phyloP scores from a whole-genome alignment of 2,113 vertebrate species.

The Epinephelus fuscoguttatus region DNA sequence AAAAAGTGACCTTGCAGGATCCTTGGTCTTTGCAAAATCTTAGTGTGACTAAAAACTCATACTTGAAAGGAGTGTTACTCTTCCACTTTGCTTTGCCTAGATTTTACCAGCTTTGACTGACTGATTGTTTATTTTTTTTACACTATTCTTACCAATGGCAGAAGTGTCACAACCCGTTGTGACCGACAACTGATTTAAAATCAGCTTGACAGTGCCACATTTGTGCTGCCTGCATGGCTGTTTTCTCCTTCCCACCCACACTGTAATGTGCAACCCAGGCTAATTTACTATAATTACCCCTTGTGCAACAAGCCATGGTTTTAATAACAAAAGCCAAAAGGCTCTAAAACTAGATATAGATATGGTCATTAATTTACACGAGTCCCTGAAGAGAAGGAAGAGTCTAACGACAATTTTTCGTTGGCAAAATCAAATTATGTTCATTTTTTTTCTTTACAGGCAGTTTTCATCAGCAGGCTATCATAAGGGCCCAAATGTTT shows the following conservation, averaged over 20 bases:
- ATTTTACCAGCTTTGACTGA: neutral
- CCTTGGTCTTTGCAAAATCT: too few species aligned
- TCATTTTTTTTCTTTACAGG: neutral
- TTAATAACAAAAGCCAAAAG: conserved; percentile 3
- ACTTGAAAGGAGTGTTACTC: neutral
- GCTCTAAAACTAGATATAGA: conserved; percentile 9
- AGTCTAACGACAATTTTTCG: neutral
- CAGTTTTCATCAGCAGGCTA: neutral
- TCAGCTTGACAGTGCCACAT: neutral
- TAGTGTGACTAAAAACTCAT: too few species aligned
- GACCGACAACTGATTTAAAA: conserved; percentile 12
- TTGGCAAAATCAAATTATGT: neutral
- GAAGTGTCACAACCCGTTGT: conserved; percentile 7
- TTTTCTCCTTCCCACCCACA: conserved; percentile 25
- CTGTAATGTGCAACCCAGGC: conserved; percentile 2
- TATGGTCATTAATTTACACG: conserved; percentile 17
- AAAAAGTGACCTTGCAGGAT: too few species aligned
- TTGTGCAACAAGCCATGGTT: neutral
- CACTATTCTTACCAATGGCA: neutral
- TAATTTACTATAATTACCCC: conserved; percentile 29
- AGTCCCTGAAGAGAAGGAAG: conserved; percentile 8
- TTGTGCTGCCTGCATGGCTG: conserved; percentile 19
- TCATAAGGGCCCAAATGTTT: conserved; percentile 3
- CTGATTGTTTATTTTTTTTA: neutral
- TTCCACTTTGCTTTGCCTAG: neutral